Evolutionary conservation across 2,113 vertebrate genomes (phyloP).

Genomic region (Pygoscelis antarcticus): DNA sequence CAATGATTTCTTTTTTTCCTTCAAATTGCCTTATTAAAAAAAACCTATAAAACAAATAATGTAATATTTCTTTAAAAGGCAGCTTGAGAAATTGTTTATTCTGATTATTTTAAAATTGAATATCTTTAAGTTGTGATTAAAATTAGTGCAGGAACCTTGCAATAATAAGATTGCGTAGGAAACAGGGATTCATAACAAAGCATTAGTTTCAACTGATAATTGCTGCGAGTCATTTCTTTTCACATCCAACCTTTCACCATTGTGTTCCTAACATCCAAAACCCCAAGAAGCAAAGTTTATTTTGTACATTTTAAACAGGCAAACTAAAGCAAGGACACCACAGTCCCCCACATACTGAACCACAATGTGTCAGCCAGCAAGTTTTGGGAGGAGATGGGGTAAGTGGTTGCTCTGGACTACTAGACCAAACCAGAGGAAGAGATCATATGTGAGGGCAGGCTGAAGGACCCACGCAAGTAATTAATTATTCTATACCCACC

Average conservation of each 20-base stretch:
- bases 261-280: neutral
- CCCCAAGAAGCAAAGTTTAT: neutral
- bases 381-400: neutral
- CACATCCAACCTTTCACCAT: neutral
- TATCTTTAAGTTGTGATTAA: neutral
- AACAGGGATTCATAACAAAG: neutral
- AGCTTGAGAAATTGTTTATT: neutral
- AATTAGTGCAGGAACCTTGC: neutral
- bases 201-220: neutral
- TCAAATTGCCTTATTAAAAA: neutral
- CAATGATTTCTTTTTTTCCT: neutral
- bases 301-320: neutral
- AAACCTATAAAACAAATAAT: neutral
- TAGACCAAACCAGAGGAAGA: neutral
- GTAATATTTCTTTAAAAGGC: neutral
- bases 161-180: neutral
- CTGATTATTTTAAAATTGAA: neutral
- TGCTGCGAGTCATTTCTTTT: neutral
- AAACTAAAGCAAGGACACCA: neutral
- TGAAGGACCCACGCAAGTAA: neutral
- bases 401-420: neutral
- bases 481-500: neutral
- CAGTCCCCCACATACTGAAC: neutral
- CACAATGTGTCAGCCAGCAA: neutral
- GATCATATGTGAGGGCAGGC: accelerated